Base-by-base conservation (phyloP, 2,888 invertebrate species). In the Harpalus rubripes region DNA sequence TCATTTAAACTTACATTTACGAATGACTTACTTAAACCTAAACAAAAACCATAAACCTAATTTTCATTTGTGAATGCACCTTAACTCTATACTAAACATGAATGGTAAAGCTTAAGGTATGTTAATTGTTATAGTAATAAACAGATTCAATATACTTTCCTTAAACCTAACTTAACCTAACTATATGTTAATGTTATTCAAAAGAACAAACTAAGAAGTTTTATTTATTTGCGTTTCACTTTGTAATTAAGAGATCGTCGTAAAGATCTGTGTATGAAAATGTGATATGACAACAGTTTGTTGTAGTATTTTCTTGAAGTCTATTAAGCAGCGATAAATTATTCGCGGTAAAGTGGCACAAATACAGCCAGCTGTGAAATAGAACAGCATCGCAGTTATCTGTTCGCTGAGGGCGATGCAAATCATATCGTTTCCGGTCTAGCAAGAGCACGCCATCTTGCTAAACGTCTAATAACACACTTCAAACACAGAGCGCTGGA, bases 401-500 rank as follows among this genome's bases (percentile, higher is more conserved):
- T 78, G 18, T 78, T 15, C 15, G 78, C 78, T 78, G 56, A 16
- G 22, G 78, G 78, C 78, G 32, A 78, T 78, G 78, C 78, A 78
- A 78, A 78, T 78, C 78, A 58, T 78, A 32, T n/a, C 58, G 58
- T 78, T 78, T 78, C 78, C 78, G 78, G 78, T 78, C 26, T 58
- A 15, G 44, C 16, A 22, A 18, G 22, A 56, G 15, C 78, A 78
- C 78, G 78, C 78, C 58, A 78, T 56, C 78, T 78, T 58, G 58
- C 78, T 78, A 78, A 78, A 78, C 78, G 41, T 58, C 78, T 78
- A 78, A 78, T 78, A 78, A 78, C 58, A 78, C 58, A 78, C 18
- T 78, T 78, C 58, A 26, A 52, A 10, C 39, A 56, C 44, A 4
- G 18, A 16, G 16, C n/a, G 63, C 63, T 63, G 12, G 8, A 63